Base-by-base conservation (phyloP, 2,888 invertebrate genomes). In the Apamea monoglypha region DNA sequence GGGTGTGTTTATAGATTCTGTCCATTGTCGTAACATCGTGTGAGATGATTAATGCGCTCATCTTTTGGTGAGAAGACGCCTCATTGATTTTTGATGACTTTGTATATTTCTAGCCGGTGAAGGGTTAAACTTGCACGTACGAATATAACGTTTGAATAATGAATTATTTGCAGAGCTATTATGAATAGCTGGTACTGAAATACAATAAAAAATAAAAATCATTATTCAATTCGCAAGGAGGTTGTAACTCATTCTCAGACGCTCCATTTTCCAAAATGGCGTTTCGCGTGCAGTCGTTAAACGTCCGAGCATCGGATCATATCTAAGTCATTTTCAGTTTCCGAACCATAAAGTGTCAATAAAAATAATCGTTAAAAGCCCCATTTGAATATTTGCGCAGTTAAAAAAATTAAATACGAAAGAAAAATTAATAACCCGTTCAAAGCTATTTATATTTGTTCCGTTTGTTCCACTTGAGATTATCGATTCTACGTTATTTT, bases 301-400 rank as follows among this genome's bases (percentile, higher is more conserved):
- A 87, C 72, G 82, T 87, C 86, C 89, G 86, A 90, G 91, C 93
- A 94, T 95, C 92, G 94, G 91, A 94, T 95, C 91, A 93, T 93
- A 94, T 95, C 95, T 93, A 92, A 94, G 93, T 92, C 95, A 93
- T 96, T 96, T 92, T 92, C 94, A 94, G 94, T 96, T 96, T 96
- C 96, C 95, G 92, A 95, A 95, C 95, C 95, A 96, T 96, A 96
- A 96, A 96, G 93, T 96, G 95, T 95, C 96, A 94, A 95, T 96
- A 96, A 96, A 96, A 96, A 94, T 94, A 94, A 94, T 94, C 95
- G 92, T 94, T 93, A 94, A 95, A 94, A 89, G 90, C 89, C 86
- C 87, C 92, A 96, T 96, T 94, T 95, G 95, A 96, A 96, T 96
- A 95, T 95, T 95, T 92, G 88, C 90, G 94, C 93, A 92, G 93